A percentile compares a stretch with the other conserved stretches of the same genome.
These are phyloP conservation scores for Dermatemys mawii DNA, from an alignment of 2,113 vertebrate species.

Conservation along the genomic window DNA sequence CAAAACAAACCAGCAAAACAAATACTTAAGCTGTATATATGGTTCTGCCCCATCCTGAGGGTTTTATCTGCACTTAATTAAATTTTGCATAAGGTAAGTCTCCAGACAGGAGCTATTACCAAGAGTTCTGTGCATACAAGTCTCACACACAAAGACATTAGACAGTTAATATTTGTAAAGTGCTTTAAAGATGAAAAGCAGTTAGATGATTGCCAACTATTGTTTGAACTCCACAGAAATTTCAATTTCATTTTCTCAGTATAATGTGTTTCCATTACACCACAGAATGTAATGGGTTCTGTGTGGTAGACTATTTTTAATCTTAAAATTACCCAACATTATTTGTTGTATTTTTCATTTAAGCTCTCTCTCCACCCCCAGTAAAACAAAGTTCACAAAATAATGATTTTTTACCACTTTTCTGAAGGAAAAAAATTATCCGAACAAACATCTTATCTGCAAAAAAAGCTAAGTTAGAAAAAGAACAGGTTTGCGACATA, in stretches of 20 bases:
- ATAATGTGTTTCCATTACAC: background rate
- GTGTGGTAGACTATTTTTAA: constrained; percentile 52
- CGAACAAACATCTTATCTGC: background rate
- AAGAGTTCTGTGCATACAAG: constrained; percentile 40
- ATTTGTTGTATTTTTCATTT: constrained; percentile 68
- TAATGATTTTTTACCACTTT: background rate
- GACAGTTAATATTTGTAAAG: constrained; percentile 38
- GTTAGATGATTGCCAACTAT: constrained; percentile 32
- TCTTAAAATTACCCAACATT: constrained; percentile 42
- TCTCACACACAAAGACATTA: constrained; percentile 37
- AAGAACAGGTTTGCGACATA: background rate
- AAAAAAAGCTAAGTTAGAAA: constrained; percentile 1
- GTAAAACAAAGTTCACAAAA: background rate
- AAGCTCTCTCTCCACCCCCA: background rate
- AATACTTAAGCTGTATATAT: background rate
- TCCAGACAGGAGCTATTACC: background rate
- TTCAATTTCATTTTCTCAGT: constrained; percentile 30
- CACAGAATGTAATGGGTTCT: constrained; percentile 54
- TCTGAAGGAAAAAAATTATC: background rate
- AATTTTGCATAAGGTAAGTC: constrained; percentile 8
- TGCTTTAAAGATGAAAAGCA: constrained; percentile 53
- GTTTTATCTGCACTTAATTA: constrained; percentile 57
- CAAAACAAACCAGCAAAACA: constrained; percentile 29
- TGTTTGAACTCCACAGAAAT: constrained; percentile 24
- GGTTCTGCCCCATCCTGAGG: constrained; percentile 37